Conservation (phyloP, 2,888 invertebrate species). For the Hymenopus coronatus region DNA sequence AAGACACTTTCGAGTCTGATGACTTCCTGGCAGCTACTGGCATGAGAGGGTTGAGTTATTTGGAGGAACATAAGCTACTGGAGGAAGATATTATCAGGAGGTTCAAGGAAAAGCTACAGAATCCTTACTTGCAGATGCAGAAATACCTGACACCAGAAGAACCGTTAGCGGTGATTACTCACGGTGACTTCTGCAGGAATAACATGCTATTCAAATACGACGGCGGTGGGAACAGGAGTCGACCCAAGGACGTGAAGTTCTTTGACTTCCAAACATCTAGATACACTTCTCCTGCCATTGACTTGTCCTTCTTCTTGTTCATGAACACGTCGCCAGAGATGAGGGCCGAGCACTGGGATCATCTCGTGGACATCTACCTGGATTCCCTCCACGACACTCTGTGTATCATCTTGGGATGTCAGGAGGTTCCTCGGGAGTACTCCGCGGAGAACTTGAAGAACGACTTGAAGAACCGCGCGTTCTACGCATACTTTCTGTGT, state of each 20-base stretch:
- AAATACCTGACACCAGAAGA: conserved; percentile 24
- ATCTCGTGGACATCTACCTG: conserved; percentile 40
- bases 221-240: conserved; percentile 26
- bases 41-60: not conserved
- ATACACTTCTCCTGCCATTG: conserved; percentile 44
- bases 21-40: not conserved
- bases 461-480: not conserved
- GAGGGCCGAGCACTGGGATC: conserved; percentile 39
- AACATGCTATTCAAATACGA: conserved; percentile 45
- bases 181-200: conserved; percentile 47
- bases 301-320: conserved; percentile 44
- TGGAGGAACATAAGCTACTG: not conserved
- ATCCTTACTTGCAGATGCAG: conserved; percentile 27
- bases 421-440: conserved; percentile 6
- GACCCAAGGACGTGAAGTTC: conserved; percentile 32
- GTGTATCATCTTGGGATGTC: not conserved
- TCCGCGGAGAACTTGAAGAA: not conserved
- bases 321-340: conserved; percentile 42
- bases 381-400: conserved; percentile 8
- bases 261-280: conserved; percentile 33
- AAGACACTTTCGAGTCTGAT: not conserved
- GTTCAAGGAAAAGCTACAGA: conserved; percentile 37
- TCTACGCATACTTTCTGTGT: not conserved
- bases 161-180: conserved; percentile 41
- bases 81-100: not conserved